Evolutionary conservation across 2,797 vertebrate genomes (phyloP).

Genomic region (Girardinus metallicus): DNA sequence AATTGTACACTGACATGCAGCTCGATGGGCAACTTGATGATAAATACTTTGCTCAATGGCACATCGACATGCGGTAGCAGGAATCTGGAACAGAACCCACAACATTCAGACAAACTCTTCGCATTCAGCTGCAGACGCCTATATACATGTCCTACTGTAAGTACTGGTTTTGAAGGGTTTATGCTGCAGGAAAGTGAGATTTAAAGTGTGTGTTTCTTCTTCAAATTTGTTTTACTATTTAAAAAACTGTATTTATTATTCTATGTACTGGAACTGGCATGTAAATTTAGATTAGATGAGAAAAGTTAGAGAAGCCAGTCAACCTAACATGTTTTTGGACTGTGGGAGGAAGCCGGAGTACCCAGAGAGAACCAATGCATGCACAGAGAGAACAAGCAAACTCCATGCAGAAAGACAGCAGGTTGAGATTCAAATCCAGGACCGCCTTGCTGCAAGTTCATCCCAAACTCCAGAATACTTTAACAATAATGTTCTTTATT

Average conservation of each 20-base stretch:
- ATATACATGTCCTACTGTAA: background rate
- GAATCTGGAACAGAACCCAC: background rate
- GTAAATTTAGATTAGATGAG: background rate
- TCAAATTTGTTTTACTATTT: background rate
- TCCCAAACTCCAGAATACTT: background rate
- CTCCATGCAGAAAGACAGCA: background rate
- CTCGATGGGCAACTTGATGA: background rate
- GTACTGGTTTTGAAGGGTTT: background rate
- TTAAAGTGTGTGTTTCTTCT: background rate
- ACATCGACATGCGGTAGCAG: background rate
- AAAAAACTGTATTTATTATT: background rate
- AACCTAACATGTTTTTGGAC: no score
- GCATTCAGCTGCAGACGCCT: background rate
- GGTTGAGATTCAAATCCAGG: background rate
- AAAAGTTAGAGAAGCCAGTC: background rate
- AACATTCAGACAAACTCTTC: background rate
- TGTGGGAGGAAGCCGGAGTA: background rate
- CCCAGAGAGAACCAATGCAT: background rate
- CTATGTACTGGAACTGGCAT: background rate
- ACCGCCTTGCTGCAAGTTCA: background rate
- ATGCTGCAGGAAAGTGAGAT: background rate
- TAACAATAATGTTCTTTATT: background rate
- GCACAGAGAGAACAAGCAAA: background rate
- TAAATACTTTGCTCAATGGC: background rate
- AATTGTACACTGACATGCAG: background rate